Percentiles rank a stretch among this genome's conserved stretches.
Conservation (phyloP, 1,140 invertebrate species). For the Augochlora pura region DNA sequence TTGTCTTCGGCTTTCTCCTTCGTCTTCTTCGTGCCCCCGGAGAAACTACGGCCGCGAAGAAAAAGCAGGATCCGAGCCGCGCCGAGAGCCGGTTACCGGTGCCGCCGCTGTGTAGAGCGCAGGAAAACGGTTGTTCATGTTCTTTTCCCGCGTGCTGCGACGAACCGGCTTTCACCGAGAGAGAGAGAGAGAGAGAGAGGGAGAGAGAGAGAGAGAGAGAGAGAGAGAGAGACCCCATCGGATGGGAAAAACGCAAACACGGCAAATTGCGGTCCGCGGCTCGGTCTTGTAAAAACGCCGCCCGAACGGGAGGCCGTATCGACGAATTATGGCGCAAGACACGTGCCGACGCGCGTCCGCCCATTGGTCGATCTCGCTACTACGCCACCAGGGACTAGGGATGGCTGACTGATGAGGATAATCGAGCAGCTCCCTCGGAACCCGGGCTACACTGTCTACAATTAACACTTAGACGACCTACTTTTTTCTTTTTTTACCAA, state of each 20-base stretch:
- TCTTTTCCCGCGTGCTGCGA: constrained; percentile 22
- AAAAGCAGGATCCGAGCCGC: constrained; percentile 30
- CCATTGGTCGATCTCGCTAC: constrained; percentile 9
- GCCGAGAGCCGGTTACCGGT: constrained; percentile 5
- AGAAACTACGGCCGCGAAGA: constrained; percentile 11
- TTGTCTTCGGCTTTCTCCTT: constrained; percentile 51
- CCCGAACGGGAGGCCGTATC: not conserved
- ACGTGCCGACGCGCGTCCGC: not conserved
- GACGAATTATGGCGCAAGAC: not conserved
- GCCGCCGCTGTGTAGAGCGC: constrained; percentile 26
- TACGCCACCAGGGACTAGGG: not conserved
- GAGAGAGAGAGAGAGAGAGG: too few relatives aligned
- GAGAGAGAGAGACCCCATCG: too few relatives aligned
- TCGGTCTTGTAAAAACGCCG: not conserved
- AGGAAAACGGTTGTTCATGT: constrained; percentile 56
- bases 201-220: too few relatives aligned
- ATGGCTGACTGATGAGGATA: too few relatives aligned
- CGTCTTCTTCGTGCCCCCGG: constrained; percentile 28
- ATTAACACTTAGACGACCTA: too few relatives aligned
- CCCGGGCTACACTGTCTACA: too few relatives aligned
- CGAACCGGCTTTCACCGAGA: not conserved
- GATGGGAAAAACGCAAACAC: constrained; percentile 13
- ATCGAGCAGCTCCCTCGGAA: too few relatives aligned
- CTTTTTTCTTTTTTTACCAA: too few relatives aligned
- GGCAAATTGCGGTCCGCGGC: constrained; percentile 19